Conservation (phyloP, 2,888 invertebrate species). For the Sinelater perroti region DNA sequence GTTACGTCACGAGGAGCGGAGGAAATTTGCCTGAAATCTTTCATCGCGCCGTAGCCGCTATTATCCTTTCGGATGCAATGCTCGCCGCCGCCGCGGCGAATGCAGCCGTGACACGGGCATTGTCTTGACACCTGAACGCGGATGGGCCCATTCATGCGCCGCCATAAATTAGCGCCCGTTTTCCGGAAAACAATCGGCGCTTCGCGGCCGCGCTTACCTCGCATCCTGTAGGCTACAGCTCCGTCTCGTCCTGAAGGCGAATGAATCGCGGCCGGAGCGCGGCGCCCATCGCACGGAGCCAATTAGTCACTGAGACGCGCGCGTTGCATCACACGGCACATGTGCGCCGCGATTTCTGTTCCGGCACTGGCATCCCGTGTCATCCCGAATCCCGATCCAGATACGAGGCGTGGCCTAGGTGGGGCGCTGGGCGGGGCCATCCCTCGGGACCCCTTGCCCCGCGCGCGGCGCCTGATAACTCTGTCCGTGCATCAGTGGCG, state of each 20-base stretch:
- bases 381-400: conserved; percentile 46
- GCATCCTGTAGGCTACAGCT: too few species aligned
- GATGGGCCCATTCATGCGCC: conserved; percentile 6
- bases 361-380: conserved; percentile 47
- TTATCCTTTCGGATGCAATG: too few species aligned
- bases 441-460: conserved; percentile 64
- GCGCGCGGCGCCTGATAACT: conserved; percentile 42
- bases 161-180: conserved; percentile 1
- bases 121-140: conserved; percentile 16
- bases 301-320: too few species aligned
- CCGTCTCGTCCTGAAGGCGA: too few species aligned
- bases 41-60: too few species aligned
- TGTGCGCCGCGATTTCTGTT: conserved; percentile 39
- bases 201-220: neutral
- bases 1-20: too few species aligned
- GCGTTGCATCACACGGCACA: conserved; percentile 27
- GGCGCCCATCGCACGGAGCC: too few species aligned
- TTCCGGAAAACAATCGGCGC: conserved; percentile 19
- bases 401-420: conserved; percentile 59
- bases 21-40: too few species aligned
- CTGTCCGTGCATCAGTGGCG: conserved; percentile 42
- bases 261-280: too few species aligned
- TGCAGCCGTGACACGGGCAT: neutral
- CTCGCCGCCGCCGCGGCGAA: too few species aligned
- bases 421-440: conserved; percentile 72